Conservation (phyloP, 2,888 invertebrate species). For the Enchytraeus crypticus region DNA sequence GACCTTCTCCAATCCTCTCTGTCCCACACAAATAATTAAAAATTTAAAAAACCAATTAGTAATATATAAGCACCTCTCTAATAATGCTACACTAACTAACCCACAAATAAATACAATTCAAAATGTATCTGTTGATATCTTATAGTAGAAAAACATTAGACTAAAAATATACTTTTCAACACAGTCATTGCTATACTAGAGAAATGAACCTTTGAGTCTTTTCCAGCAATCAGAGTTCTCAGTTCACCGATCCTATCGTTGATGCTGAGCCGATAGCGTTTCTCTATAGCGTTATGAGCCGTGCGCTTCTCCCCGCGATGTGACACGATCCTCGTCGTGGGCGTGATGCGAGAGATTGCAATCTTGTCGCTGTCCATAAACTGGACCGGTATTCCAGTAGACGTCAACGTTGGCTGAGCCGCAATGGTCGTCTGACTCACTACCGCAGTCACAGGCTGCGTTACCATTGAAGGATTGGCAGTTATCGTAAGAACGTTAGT, state of each 20-base stretch:
- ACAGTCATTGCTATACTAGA: too few species aligned
- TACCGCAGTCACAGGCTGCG: background rate
- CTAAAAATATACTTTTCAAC: too few species aligned
- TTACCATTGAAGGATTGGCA: background rate
- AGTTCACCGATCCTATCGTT: constrained; percentile 95
- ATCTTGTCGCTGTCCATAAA: constrained; percentile 8
- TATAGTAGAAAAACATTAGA: too few species aligned
- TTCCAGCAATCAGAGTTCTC: constrained; percentile 80
- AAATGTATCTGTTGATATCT: too few species aligned
- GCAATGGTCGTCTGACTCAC: background rate
- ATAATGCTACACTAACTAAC: too few species aligned
- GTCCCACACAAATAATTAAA: too few species aligned
- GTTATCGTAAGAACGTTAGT: background rate
- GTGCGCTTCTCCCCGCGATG: constrained; percentile 45
- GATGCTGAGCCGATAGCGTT: constrained; percentile 92
- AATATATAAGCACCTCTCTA: too few species aligned
- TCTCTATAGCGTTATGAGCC: constrained; percentile 94
- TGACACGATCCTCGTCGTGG: background rate
- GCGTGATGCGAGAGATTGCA: constrained; percentile 10
- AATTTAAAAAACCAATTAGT: too few species aligned
- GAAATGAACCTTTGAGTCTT: constrained; percentile 42
- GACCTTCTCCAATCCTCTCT: too few species aligned
- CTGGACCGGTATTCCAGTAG: constrained; percentile 6
- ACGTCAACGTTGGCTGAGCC: background rate
- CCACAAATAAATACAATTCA: too few species aligned